phyloP scores from a whole-genome alignment of 2,888 invertebrate genomes.

The Apotomis capreana region DNA sequence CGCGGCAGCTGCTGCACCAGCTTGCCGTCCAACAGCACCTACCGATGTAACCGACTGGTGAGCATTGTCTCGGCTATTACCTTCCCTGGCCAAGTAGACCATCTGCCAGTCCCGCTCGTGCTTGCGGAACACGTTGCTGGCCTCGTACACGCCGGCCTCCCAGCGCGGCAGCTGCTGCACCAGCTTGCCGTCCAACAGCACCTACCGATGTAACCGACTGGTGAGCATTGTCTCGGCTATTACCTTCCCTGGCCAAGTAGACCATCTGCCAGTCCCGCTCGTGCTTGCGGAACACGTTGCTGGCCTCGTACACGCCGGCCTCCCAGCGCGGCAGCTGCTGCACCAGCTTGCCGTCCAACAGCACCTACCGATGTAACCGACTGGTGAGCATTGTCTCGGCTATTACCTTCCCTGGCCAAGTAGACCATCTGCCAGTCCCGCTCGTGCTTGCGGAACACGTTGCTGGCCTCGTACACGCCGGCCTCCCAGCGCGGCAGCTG shows the following conservation, averaged over 20 bases:
- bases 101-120: slow-evolving; percentile 96
- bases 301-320: slow-evolving; percentile 83
- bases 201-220: slow-evolving; percentile 24
- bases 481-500: slow-evolving; percentile 85
- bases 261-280: slow-evolving; percentile 97
- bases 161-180: slow-evolving; percentile 80
- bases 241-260: slow-evolving; percentile 92
- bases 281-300: slow-evolving; percentile 90
- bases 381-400: too few species aligned
- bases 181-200: slow-evolving; percentile 54
- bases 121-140: slow-evolving; percentile 89
- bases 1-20: slow-evolving; percentile 60
- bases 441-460: slow-evolving; percentile 93
- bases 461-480: slow-evolving; percentile 84
- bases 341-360: slow-evolving; percentile 48
- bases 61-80: too few species aligned
- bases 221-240: too few species aligned
- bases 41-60: too few species aligned
- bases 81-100: slow-evolving; percentile 92
- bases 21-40: slow-evolving; percentile 56
- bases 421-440: slow-evolving; percentile 97
- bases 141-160: slow-evolving; percentile 85
- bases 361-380: slow-evolving; percentile 48
- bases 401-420: slow-evolving; percentile 90
- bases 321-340: slow-evolving; percentile 84